phyloP scores from a whole-genome alignment of 2,797 vertebrate genomes.

The Meda fulgida region DNA sequence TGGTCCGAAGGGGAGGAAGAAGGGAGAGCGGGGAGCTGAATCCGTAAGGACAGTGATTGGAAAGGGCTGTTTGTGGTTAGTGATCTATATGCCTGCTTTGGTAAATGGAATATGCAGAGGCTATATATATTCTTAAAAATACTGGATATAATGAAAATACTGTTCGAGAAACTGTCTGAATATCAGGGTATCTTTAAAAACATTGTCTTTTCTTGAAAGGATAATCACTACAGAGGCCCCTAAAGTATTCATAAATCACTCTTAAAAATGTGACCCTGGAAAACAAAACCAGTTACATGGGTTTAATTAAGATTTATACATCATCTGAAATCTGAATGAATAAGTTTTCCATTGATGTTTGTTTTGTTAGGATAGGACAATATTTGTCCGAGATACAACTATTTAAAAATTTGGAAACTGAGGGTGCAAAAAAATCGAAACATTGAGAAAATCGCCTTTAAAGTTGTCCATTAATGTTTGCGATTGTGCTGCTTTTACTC shows the following conservation, averaged over 20 bases:
- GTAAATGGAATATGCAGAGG: constrained; percentile 42
- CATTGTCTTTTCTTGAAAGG: neutral
- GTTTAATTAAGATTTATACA: too few species aligned
- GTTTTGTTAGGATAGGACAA: too few species aligned
- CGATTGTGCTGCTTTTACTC: too few species aligned
- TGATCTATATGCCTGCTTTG: constrained; percentile 43
- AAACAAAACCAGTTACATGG: too few species aligned
- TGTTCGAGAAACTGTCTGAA: neutral
- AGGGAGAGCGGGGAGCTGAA: constrained; percentile 37
- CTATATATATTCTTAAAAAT: constrained; percentile 9
- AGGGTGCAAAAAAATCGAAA: too few species aligned
- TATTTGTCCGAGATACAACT: too few species aligned
- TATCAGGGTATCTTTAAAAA: neutral
- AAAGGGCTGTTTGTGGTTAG: constrained; percentile 48
- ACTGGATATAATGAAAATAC: neutral
- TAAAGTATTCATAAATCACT: neutral
- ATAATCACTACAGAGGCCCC: neutral
- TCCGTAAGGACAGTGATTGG: constrained; percentile 45
- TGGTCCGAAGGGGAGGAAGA: constrained; percentile 70
- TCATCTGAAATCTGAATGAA: too few species aligned
- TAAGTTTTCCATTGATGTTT: too few species aligned
- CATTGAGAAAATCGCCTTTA: too few species aligned
- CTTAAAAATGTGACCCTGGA: neutral
- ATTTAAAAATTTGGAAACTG: too few species aligned
- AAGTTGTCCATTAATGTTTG: too few species aligned